Evolutionary conservation across 2,888 invertebrate genomes (phyloP).

Genomic region (Cyclophora albipunctata): DNA sequence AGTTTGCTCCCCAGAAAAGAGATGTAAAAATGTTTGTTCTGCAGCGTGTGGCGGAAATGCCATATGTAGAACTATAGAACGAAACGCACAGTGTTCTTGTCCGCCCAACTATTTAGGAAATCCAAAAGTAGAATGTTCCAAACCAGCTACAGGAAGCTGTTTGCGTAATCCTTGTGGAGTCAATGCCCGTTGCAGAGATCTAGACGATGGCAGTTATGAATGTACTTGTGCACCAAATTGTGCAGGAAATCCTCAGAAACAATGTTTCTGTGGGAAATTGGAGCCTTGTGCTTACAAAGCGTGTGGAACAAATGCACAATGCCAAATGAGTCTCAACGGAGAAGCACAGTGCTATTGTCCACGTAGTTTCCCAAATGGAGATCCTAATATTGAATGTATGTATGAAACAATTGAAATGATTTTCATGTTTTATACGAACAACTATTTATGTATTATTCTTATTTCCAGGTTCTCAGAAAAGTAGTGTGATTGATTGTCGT

Average conservation of each 20-base stretch:
- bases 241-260: conserved; percentile 86
- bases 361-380: conserved; percentile 85
- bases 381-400: conserved; percentile 91
- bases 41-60: conserved; percentile 89
- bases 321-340: conserved; percentile 80
- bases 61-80: conserved; percentile 86
- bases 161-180: conserved; percentile 88
- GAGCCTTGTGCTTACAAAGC: conserved; percentile 86
- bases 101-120: conserved; percentile 87
- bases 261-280: conserved; percentile 84
- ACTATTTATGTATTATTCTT: no score
- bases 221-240: conserved; percentile 88
- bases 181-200: conserved; percentile 87
- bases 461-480: conserved; percentile 71
- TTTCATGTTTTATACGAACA: no score
- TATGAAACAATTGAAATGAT: conserved; percentile 20
- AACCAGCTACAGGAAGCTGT: conserved; percentile 82
- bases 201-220: conserved; percentile 83
- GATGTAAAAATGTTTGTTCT: conserved; percentile 88
- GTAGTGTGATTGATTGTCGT: conserved; percentile 83
- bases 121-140: conserved; percentile 83
- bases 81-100: conserved; percentile 88
- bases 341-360: conserved; percentile 91
- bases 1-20: conserved; percentile 79
- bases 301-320: conserved; percentile 89